Evolutionary conservation across 2,113 vertebrate species (phyloP).

Genomic region (Tachuris rubrigastra): DNA sequence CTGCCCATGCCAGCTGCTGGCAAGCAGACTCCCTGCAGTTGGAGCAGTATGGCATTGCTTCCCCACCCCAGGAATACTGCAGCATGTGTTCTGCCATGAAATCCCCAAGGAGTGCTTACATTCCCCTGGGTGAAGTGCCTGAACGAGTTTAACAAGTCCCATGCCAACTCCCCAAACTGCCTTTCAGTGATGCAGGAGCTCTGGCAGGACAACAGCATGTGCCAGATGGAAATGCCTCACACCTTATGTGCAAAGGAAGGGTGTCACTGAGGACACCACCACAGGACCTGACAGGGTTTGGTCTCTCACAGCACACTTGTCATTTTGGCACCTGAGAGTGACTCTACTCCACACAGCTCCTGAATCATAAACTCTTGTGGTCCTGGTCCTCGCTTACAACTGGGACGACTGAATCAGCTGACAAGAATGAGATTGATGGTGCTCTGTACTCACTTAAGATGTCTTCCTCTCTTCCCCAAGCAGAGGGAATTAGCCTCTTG

Average conservation of each 20-base stretch:
- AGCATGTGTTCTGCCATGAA: not conserved
- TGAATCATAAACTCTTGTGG: not conserved
- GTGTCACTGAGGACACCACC: not conserved
- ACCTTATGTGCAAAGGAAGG: not conserved
- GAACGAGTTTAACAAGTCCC: not conserved
- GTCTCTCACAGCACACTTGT: not conserved
- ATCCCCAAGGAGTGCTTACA: not conserved
- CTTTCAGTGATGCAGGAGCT: not conserved
- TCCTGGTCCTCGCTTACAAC: not conserved
- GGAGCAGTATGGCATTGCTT: fast-evolving
- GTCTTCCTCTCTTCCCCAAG: not conserved
- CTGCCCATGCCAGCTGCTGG: not conserved
- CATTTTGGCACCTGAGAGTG: not conserved
- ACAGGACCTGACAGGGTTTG: not conserved
- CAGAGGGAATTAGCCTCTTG: not conserved
- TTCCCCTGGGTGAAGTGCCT: not conserved
- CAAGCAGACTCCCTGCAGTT: not conserved
- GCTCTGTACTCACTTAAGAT: not conserved
- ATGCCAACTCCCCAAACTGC: not conserved
- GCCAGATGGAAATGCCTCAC: not conserved
- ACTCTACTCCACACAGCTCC: not conserved
- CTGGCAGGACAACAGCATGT: not conserved
- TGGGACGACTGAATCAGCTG: not conserved
- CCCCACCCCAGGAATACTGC: not conserved
- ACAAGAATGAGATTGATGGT: not conserved